A percentile compares a stretch with the other conserved stretches of the same genome.
Conservation (phyloP, 2,113 vertebrate genomes). For the Ceyx cyanopectus region DNA sequence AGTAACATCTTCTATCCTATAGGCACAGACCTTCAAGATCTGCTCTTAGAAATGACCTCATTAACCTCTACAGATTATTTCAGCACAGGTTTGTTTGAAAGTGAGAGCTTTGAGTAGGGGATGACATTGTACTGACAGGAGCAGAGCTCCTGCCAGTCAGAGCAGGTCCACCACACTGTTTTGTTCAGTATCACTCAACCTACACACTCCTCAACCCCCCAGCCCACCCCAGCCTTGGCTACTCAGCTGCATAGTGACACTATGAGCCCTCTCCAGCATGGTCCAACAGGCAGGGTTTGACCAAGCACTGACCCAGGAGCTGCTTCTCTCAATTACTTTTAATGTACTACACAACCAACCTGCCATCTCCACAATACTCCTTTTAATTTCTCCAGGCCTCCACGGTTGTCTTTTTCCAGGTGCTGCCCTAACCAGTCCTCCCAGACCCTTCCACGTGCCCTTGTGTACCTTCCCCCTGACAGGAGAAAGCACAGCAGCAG, state of each 20-base stretch:
- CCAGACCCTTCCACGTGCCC: fast-evolving
- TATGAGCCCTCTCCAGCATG: not conserved
- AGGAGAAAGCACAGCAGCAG: not conserved
- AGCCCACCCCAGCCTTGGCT: not conserved
- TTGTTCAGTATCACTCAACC: not conserved
- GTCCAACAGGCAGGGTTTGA: not conserved
- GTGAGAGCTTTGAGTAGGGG: not conserved
- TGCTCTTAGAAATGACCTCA: not conserved
- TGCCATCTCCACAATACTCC: not conserved
- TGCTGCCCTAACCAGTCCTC: not conserved
- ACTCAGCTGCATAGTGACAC: fast-evolving
- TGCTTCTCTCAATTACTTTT: not conserved
- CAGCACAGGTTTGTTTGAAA: not conserved
- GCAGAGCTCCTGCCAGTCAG: fast-evolving
- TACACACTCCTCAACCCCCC: not conserved
- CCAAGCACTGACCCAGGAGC: not conserved
- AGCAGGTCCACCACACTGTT: not conserved
- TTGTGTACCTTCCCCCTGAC: not conserved
- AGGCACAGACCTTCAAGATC: not conserved
- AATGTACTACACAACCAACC: not conserved
- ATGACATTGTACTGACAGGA: not conserved
- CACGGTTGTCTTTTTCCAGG: not conserved
- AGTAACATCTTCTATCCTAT: not conserved
- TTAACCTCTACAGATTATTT: slow-evolving; percentile 4
- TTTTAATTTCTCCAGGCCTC: not conserved